A percentile compares a stretch with the other conserved stretches of the same genome.
Evolutionary conservation across 2,888 invertebrate species (phyloP).

Genomic region (Drosophila cyrtoloma): DNA sequence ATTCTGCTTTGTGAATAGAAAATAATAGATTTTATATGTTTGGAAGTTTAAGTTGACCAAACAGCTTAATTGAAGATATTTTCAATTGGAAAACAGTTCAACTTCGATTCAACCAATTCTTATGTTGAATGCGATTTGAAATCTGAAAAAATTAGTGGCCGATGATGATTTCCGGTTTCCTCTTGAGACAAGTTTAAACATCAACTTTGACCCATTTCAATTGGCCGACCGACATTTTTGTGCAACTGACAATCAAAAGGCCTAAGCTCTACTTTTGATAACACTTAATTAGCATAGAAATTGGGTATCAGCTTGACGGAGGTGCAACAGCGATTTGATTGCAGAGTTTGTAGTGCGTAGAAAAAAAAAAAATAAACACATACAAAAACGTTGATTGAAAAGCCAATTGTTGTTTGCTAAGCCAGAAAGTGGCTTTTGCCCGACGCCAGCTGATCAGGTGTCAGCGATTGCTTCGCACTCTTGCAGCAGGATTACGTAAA

Average conservation of each 20-base stretch:
- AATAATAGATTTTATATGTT: background rate
- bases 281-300: conserved; percentile 80
- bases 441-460: conserved; percentile 53
- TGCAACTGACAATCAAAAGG: background rate
- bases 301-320: conserved; percentile 69
- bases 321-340: conserved; percentile 36
- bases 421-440: conserved; percentile 2
- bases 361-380: background rate
- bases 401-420: conserved; percentile 7
- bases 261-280: conserved; percentile 17
- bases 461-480: conserved; percentile 33
- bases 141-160: background rate
- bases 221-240: background rate
- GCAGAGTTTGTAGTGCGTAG: conserved; percentile 4
- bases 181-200: conserved; percentile 18
- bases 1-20: background rate
- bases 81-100: background rate
- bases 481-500: conserved; percentile 49
- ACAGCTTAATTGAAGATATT: background rate
- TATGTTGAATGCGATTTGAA: background rate
- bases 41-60: background rate
- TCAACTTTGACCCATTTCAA: conserved; percentile 41
- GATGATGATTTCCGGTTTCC: background rate
- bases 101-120: background rate
- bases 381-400: conserved; percentile 9